Evolutionary conservation across 2,888 invertebrate species (phyloP).

Genomic region (Xestia c-nigrum): DNA sequence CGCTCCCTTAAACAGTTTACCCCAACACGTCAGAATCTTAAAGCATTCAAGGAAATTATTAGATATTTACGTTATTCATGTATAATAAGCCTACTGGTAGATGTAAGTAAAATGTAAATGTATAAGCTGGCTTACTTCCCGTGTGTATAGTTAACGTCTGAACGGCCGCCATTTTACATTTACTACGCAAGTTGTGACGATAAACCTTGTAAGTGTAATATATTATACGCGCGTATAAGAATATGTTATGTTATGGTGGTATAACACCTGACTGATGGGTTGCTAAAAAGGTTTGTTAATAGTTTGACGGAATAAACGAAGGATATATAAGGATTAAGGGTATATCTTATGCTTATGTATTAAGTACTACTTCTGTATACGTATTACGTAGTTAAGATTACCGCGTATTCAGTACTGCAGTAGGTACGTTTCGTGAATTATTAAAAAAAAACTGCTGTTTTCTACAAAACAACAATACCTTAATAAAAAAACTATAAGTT

Average conservation of each 20-base stretch:
- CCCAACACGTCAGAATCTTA: background rate
- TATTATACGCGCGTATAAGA: constrained; percentile 27
- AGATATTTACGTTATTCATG: constrained; percentile 31
- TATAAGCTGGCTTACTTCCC: constrained; percentile 53
- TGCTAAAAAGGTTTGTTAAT: constrained; percentile 4
- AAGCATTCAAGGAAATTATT: constrained; percentile 9
- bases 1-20: background rate
- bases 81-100: constrained; percentile 9
- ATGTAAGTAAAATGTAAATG: constrained; percentile 48
- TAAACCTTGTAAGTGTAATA: constrained; percentile 37
- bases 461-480: no score
- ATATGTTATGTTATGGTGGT: background rate
- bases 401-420: no score
- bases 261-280: constrained; percentile 1
- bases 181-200: constrained; percentile 51
- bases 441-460: no score
- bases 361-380: background rate
- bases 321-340: no score
- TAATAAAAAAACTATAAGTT: no score
- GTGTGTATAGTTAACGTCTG: constrained; percentile 46
- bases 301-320: background rate
- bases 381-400: no score
- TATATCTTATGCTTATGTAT: background rate
- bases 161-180: constrained; percentile 41
- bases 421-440: no score